Conservation (phyloP, 2,888 invertebrate genomes). For the Hypercompe scribonia region DNA sequence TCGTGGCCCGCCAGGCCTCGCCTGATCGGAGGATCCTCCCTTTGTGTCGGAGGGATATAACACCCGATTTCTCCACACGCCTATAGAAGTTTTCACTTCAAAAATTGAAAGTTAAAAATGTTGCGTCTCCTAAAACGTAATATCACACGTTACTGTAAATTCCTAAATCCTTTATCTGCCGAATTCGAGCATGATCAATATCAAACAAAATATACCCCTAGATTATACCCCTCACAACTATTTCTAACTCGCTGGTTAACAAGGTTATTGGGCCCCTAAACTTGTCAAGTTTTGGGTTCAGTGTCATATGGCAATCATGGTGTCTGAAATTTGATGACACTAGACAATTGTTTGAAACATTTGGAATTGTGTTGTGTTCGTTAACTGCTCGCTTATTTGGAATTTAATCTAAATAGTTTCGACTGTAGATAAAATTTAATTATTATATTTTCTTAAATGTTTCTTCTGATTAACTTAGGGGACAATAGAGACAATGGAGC, state of each 20-base stretch:
- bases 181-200: constrained; percentile 4
- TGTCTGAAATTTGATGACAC: constrained; percentile 9
- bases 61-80: too few relatives aligned
- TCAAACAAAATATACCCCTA: constrained; percentile 1
- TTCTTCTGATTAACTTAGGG: too few relatives aligned
- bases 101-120: too few relatives aligned
- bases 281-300: constrained; percentile 8
- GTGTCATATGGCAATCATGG: constrained; percentile 17
- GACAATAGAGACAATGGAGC: too few relatives aligned
- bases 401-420: background rate
- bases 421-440: background rate
- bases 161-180: background rate
- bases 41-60: too few relatives aligned
- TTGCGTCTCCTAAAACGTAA: background rate
- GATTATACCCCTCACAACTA: constrained; percentile 21
- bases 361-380: background rate
- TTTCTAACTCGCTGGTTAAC: constrained; percentile 28
- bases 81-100: too few relatives aligned
- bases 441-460: background rate
- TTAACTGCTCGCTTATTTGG: background rate
- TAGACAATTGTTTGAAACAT: background rate
- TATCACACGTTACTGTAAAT: background rate
- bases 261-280: constrained; percentile 24
- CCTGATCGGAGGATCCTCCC: too few relatives aligned
- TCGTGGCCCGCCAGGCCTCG: too few relatives aligned